Percentiles rank a stretch among this genome's conserved stretches.
These are phyloP conservation scores for Onychomys torridus DNA, from an alignment of 2,797 vertebrate genomes.

Conservation along the genomic window DNA sequence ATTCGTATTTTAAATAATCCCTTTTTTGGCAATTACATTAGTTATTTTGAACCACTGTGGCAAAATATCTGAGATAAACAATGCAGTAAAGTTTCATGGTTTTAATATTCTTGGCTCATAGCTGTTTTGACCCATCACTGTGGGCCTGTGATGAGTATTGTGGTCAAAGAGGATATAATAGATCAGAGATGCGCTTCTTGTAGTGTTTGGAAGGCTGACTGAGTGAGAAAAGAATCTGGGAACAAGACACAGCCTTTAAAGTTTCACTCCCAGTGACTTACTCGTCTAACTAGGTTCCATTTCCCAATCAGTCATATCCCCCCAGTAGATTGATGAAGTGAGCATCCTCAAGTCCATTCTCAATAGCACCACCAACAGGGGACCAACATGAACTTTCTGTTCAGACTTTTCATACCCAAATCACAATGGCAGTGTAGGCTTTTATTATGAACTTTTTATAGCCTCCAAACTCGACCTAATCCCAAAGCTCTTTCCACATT, in stretches of 20 bases:
- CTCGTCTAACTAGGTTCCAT: neutral
- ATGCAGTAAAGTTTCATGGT: neutral
- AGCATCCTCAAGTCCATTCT: neutral
- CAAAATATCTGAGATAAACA: neutral
- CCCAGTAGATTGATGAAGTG: neutral
- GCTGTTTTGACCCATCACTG: neutral
- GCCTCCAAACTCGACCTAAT: neutral
- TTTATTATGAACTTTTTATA: constrained; percentile 39
- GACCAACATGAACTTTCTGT: neutral
- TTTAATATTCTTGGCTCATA: neutral
- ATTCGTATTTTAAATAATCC: constrained; percentile 23
- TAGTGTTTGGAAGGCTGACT: neutral
- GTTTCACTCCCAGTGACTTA: neutral
- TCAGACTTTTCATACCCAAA: neutral
- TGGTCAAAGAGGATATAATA: neutral
- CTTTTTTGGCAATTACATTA: neutral
- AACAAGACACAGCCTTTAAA: neutral
- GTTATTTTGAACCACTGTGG: neutral
- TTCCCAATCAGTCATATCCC: neutral
- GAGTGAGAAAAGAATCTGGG: neutral
- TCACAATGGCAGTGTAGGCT: neutral
- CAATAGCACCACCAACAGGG: neutral
- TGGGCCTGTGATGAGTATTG: neutral
- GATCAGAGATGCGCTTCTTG: neutral
- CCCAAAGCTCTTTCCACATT: neutral